These are phyloP conservation scores for Mesocricetus auratus DNA, from an alignment of 2,113 vertebrate species.

Conservation along the genomic window DNA sequence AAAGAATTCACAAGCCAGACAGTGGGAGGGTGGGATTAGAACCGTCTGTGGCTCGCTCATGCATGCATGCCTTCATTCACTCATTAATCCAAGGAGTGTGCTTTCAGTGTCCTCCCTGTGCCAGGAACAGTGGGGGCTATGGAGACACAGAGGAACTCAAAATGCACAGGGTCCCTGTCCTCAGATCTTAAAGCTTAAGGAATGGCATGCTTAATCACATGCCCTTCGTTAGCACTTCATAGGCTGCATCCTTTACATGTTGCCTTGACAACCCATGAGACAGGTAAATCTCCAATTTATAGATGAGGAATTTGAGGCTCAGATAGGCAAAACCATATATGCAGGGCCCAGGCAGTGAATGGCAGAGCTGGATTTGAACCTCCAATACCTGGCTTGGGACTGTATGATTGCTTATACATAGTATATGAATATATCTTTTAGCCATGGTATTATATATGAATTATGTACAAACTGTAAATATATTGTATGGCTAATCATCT, in stretches of 20 bases:
- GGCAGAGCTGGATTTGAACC: background rate
- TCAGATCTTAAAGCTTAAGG: background rate
- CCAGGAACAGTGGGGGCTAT: background rate
- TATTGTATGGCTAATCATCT: background rate
- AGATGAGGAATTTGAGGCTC: conserved; percentile 11
- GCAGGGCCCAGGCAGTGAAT: background rate
- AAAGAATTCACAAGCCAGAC: conserved; percentile 58
- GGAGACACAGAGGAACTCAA: background rate
- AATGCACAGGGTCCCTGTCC: background rate
- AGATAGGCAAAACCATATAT: background rate
- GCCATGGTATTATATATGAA: background rate
- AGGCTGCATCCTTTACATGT: background rate
- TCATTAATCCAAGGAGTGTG: background rate
- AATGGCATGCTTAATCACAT: background rate
- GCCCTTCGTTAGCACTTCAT: background rate
- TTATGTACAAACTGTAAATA: background rate
- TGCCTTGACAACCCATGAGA: background rate
- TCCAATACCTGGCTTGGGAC: background rate
- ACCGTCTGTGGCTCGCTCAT: background rate
- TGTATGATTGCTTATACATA: background rate
- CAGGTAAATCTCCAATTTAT: background rate
- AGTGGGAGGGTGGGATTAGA: background rate
- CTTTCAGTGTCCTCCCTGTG: background rate
- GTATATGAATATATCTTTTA: background rate
- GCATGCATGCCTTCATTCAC: background rate